Percentiles rank a stretch among this genome's conserved stretches.
phyloP scores from a whole-genome alignment of 2,888 invertebrate species.

The Pollenia angustigena region DNA sequence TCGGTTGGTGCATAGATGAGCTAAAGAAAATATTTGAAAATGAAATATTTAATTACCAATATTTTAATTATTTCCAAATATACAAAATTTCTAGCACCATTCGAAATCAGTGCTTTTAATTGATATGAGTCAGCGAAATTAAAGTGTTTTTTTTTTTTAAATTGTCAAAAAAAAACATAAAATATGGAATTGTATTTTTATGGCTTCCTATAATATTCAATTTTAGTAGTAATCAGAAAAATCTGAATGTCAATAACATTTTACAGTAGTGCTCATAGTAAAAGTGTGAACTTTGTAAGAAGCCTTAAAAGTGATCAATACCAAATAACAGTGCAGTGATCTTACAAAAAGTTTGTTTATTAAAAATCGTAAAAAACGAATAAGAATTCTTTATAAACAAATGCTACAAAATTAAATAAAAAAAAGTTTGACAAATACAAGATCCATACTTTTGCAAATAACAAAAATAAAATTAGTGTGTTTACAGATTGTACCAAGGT shows the following conservation, averaged over 20 bases:
- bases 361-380: not conserved
- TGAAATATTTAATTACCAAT: constrained; percentile 1
- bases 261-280: not conserved
- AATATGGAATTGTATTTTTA: constrained; percentile 33
- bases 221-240: constrained; percentile 7
- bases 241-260: constrained; percentile 65
- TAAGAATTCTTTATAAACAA: not conserved
- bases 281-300: constrained; percentile 56
- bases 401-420: not conserved
- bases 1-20: constrained; percentile 77
- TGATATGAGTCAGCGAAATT: constrained; percentile 68
- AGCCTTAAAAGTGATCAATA: constrained; percentile 72
- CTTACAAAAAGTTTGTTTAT: not conserved
- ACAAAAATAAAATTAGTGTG: no score
- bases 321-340: constrained; percentile 8
- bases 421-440: no score
- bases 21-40: constrained; percentile 63
- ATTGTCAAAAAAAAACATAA: constrained; percentile 10
- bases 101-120: constrained; percentile 77
- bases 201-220: constrained; percentile 59
- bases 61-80: constrained; percentile 55
- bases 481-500: no score
- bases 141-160: constrained; percentile 16
- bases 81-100: constrained; percentile 76
- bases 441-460: no score